Evolutionary conservation across 2,888 invertebrate species (phyloP).

Genomic region (Drosophila mayaguana): DNA sequence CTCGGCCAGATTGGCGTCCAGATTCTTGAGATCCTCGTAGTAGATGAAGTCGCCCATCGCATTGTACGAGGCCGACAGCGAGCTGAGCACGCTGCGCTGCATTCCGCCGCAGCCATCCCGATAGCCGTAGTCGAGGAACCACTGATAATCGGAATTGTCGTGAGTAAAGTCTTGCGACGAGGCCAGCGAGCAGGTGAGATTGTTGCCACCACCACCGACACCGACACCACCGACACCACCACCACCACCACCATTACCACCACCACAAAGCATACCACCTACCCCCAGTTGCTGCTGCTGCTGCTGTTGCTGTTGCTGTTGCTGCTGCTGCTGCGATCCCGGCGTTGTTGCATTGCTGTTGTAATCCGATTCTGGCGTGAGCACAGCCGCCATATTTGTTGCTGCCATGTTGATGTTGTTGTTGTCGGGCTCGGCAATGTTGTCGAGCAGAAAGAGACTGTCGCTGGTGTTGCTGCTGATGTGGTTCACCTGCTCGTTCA

Average conservation of each 20-base stretch:
- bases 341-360: slow-evolving; percentile 85
- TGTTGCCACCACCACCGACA: slow-evolving; percentile 69
- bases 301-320: slow-evolving; percentile 45
- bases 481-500: slow-evolving; percentile 84
- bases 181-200: slow-evolving; percentile 85
- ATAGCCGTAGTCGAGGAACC: slow-evolving; percentile 95
- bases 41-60: slow-evolving; percentile 89
- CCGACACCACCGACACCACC: slow-evolving; percentile 40
- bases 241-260: slow-evolving; percentile 59
- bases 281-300: slow-evolving; percentile 65
- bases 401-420: slow-evolving; percentile 63
- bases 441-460: slow-evolving; percentile 68
- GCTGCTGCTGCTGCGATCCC: slow-evolving; percentile 49
- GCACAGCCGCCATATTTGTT: slow-evolving; percentile 68
- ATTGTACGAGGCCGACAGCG: slow-evolving; percentile 92
- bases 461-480: slow-evolving; percentile 62
- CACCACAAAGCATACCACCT: slow-evolving; percentile 77
- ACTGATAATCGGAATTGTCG: slow-evolving; percentile 96
- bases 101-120: slow-evolving; percentile 89
- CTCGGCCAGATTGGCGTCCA: slow-evolving; percentile 97
- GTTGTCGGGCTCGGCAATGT: slow-evolving; percentile 42
- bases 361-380: slow-evolving; percentile 84
- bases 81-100: slow-evolving; percentile 93
- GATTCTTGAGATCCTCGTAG: slow-evolving; percentile 94
- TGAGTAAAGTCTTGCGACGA: slow-evolving; percentile 89